These are phyloP conservation scores for Cosmorhoe ocellata DNA, from an alignment of 2,888 invertebrate genomes.

Conservation along the genomic window DNA sequence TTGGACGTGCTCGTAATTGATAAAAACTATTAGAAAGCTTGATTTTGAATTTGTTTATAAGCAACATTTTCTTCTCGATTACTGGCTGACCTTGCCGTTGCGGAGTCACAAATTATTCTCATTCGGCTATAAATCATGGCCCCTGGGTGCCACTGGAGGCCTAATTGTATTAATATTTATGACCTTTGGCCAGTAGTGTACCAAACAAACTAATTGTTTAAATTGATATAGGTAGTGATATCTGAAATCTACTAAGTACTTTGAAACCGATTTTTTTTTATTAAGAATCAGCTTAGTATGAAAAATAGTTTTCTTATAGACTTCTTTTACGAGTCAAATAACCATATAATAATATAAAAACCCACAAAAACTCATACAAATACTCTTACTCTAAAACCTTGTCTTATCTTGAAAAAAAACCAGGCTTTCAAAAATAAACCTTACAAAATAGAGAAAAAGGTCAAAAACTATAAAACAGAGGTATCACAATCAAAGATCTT, in stretches of 20 bases:
- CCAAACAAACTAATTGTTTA: slow-evolving; percentile 45
- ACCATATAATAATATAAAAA: too few species aligned
- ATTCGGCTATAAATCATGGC: slow-evolving; percentile 51
- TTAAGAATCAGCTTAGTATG: too few species aligned
- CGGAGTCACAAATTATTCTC: slow-evolving; percentile 40
- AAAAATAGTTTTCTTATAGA: too few species aligned
- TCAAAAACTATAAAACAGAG: not conserved
- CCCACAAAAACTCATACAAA: too few species aligned
- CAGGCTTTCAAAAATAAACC: too few species aligned
- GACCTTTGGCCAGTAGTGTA: slow-evolving; percentile 48
- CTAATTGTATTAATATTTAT: slow-evolving; percentile 70
- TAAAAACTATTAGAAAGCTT: too few species aligned
- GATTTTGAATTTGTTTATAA: slow-evolving; percentile 2
- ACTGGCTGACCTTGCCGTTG: slow-evolving; percentile 18
- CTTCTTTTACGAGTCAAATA: too few species aligned
- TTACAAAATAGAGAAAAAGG: not conserved
- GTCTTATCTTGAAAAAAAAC: too few species aligned
- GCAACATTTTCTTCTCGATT: slow-evolving; percentile 20
- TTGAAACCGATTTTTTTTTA: too few species aligned
- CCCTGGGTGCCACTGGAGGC: slow-evolving; percentile 43
- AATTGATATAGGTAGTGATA: slow-evolving; percentile 11
- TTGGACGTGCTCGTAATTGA: too few species aligned
- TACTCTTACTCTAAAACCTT: too few species aligned
- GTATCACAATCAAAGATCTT: not conserved
- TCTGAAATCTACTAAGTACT: not conserved